A percentile compares a stretch with the other conserved stretches of the same genome.
Conservation (phyloP, 2,888 invertebrate genomes). For the Polietes domitor region DNA sequence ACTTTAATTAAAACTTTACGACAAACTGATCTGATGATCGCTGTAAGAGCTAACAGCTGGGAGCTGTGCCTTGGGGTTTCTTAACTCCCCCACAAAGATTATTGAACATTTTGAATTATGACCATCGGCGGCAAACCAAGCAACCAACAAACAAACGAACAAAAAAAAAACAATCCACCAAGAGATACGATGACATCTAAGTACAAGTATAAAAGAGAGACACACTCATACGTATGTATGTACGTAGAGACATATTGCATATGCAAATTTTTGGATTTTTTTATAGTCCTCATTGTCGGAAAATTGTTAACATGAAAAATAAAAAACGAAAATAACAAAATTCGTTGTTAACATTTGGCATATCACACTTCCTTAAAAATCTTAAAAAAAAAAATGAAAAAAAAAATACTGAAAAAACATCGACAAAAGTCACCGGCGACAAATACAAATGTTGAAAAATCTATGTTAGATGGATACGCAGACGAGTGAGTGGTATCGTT, state of each 20-base stretch:
- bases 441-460: constrained; percentile 3
- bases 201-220: background rate
- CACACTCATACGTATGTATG: no score
- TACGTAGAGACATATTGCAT: background rate
- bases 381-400: background rate
- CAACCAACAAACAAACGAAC: no score
- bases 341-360: constrained; percentile 31
- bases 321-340: no score
- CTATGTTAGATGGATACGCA: constrained; percentile 17
- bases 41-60: background rate
- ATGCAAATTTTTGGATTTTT: background rate
- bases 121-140: no score
- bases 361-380: constrained; percentile 30
- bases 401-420: constrained; percentile 1
- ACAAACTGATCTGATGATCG: background rate
- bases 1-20: constrained; percentile 24
- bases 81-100: constrained; percentile 1
- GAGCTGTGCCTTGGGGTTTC: background rate
- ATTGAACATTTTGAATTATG: constrained; percentile 35
- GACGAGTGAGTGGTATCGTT: no score
- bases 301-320: background rate
- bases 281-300: constrained; percentile 6
- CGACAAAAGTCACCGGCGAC: background rate
- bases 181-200: constrained; percentile 18
- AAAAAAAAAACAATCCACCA: background rate